phyloP scores from a whole-genome alignment of 1,140 invertebrate genomes.

The Ganaspis sp. region DNA sequence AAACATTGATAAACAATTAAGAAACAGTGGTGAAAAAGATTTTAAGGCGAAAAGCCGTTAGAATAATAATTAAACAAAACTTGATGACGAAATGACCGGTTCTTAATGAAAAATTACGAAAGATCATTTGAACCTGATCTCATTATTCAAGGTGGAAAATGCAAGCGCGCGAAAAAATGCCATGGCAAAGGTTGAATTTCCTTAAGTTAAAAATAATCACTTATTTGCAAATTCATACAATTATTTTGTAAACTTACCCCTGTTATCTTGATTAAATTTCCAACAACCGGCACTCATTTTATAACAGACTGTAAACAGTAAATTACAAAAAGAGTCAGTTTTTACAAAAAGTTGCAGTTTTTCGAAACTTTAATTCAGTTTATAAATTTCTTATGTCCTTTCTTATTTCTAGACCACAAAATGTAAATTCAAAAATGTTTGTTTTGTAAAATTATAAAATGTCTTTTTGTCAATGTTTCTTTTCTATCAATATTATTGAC shows the following conservation, averaged over 20 bases:
- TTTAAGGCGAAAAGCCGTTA: conserved; percentile 31
- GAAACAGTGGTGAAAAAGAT: too few species aligned
- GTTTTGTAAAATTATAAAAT: too few species aligned
- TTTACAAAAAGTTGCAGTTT: too few species aligned
- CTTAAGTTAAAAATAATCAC: background rate
- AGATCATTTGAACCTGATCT: conserved; percentile 4
- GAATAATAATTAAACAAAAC: background rate
- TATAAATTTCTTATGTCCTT: too few species aligned
- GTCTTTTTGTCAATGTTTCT: too few species aligned
- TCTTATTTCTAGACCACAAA: too few species aligned
- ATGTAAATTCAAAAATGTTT: too few species aligned
- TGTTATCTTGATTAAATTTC: background rate
- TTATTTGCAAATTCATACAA: background rate
- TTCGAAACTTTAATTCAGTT: too few species aligned
- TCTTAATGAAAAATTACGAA: background rate
- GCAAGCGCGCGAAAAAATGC: conserved; percentile 33
- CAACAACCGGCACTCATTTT: background rate
- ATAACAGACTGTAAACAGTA: background rate
- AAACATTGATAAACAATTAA: too few species aligned
- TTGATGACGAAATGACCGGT: conserved; percentile 2
- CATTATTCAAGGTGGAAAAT: conserved; percentile 23
- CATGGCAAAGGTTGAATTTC: conserved; percentile 10
- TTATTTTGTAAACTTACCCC: background rate
- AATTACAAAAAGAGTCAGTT: too few species aligned
- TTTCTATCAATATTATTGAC: too few species aligned